Base-by-base conservation (phyloP, 2,113 vertebrate species). In the Mus pahari region DNA sequence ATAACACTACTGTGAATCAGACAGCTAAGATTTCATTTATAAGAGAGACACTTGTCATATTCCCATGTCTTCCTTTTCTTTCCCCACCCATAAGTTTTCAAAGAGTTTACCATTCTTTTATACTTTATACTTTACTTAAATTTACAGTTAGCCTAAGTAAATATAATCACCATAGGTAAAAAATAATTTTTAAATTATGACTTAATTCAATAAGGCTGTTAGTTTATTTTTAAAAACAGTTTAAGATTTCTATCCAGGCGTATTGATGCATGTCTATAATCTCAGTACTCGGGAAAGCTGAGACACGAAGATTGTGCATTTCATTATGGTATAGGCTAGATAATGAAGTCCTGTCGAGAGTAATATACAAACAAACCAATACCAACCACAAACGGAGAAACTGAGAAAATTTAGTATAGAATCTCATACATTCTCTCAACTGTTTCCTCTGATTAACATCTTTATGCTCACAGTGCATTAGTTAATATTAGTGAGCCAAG, bases 151-250 rank as follows among this genome's bases (percentile, higher is more conserved):
- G 45, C 26, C 39, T 20, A 70, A 74, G 39, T 68, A 39, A 81
- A 12, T 79, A 68, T 90, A 92, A 79, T 7, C 19, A 39, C 62
- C 60, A 55, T 42, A 70, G 42, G 64, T 79, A 89, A 94, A 88
- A 48, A 28, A 39, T 60, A 24, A 24, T 26, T 24, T 82, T 83
- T 5, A 88, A 78, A 60, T 45, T n/a, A 39, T 90, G 16, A 74
- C 77, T 64, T 78, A 33, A 28, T 88, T 45, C 58, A 86, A 86
- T 39, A 87, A 89, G 39, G 31, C 33, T 84, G 70, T 36, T 55
- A 78, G 5, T 36, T 95, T 93, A 39, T 71, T 89, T 73, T 70
- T 82, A 71, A 86, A 60, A 91, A 28, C 42, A 68, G 17, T 86
- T 68, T 22, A 48, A 91, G 17, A 70, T 50, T 88, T n/a, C n/a